Evolutionary conservation across 1,140 invertebrate species (phyloP).

Genomic region (Zelostemma sp.): DNA sequence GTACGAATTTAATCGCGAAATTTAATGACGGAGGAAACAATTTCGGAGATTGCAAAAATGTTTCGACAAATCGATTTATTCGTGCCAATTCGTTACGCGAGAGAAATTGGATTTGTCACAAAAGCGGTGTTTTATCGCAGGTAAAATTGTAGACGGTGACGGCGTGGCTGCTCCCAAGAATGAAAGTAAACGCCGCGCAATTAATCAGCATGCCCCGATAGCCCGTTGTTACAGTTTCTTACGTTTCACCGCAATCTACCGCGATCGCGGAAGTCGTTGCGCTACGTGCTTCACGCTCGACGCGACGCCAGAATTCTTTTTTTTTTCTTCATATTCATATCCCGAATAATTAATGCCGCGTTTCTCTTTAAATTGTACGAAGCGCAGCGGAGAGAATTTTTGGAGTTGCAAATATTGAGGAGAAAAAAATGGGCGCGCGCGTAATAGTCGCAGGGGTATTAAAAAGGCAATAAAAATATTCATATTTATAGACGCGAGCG

Average conservation of each 20-base stretch:
- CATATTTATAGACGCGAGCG: too few relatives aligned
- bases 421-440: too few relatives aligned
- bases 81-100: not conserved
- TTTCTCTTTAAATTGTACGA: too few relatives aligned
- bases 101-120: not conserved
- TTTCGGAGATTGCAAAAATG: too few relatives aligned
- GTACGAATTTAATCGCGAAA: not conserved
- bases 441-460: too few relatives aligned
- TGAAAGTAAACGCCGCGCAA: conserved; percentile 38
- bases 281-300: conserved; percentile 36
- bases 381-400: too few relatives aligned
- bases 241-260: conserved; percentile 45
- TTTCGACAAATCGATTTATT: not conserved
- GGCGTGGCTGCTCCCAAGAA: conserved; percentile 16
- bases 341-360: not conserved
- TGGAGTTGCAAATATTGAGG: too few relatives aligned
- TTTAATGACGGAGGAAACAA: too few relatives aligned
- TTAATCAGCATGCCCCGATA: conserved; percentile 47
- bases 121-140: not conserved
- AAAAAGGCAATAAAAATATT: too few relatives aligned
- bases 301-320: conserved; percentile 5
- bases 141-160: not conserved
- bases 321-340: conserved; percentile 3
- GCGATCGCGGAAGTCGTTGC: conserved; percentile 36
- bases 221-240: conserved; percentile 43